These are phyloP conservation scores for Notolabrus celidotus DNA, from an alignment of 2,797 vertebrate genomes.

Conservation along the genomic window DNA sequence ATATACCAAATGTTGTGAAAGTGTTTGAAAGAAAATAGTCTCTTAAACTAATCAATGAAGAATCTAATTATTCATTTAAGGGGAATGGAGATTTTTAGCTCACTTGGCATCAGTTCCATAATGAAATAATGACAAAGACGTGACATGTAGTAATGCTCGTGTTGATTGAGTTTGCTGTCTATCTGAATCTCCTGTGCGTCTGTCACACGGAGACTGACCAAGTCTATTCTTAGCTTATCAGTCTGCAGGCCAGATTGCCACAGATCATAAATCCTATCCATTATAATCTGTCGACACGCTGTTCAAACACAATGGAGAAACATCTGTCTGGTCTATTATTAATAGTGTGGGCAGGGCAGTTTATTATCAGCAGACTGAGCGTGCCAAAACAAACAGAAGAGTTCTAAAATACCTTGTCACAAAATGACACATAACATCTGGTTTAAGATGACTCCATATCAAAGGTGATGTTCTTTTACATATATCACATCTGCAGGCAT, in stretches of 20 bases:
- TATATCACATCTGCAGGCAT: too few species aligned
- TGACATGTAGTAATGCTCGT: not conserved
- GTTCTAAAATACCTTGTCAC: not conserved
- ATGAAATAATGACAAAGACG: not conserved
- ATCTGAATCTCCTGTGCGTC: not conserved
- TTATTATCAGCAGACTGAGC: not conserved
- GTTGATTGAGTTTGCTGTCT: constrained; percentile 5
- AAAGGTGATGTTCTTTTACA: not conserved
- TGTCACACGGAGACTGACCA: not conserved
- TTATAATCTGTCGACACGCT: constrained; percentile 9
- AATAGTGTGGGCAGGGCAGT: not conserved
- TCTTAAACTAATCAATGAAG: too few species aligned
- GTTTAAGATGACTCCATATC: not conserved
- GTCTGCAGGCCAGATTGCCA: constrained; percentile 1
- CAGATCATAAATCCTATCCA: constrained; percentile 18
- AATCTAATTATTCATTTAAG: too few species aligned
- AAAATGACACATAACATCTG: not conserved
- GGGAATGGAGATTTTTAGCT: not conserved
- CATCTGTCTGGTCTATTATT: not conserved
- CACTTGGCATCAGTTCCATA: not conserved
- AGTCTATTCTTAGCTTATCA: constrained; percentile 27
- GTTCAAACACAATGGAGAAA: constrained; percentile 17
- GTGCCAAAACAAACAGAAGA: not conserved
- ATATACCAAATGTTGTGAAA: too few species aligned
- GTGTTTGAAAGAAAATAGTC: too few species aligned